Evolutionary conservation across 2,797 vertebrate genomes (phyloP).

Genomic region (Erithacus rubecula): DNA sequence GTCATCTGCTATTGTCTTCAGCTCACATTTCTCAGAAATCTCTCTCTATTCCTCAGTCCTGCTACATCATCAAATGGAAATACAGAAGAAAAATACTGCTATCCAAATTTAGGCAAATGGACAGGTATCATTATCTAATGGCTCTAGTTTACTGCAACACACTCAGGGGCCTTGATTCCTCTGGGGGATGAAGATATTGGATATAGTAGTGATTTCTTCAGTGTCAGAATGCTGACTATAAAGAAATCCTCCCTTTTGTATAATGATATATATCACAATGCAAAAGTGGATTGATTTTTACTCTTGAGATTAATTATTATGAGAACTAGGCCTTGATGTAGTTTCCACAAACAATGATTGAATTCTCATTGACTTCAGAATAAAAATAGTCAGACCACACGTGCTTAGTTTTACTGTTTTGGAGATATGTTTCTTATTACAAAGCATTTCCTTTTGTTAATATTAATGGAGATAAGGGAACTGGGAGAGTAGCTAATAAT

Average conservation of each 20-base stretch:
- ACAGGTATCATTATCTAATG: neutral
- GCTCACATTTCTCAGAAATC: neutral
- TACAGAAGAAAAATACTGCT: neutral
- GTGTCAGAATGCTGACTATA: neutral
- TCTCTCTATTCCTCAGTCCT: neutral
- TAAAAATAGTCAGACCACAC: neutral
- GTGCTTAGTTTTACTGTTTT: neutral
- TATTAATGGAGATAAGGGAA: neutral
- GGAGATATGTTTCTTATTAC: neutral
- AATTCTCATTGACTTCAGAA: neutral
- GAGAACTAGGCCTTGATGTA: neutral
- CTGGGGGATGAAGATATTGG: neutral
- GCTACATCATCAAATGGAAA: neutral
- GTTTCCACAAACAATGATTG: neutral
- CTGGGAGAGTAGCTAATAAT: neutral
- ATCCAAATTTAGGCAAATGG: neutral
- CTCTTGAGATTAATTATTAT: neutral
- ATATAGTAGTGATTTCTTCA: neutral
- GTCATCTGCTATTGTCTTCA: neutral
- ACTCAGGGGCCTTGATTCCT: neutral
- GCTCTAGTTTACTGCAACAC: neutral
- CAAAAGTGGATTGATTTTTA: neutral
- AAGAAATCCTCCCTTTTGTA: neutral
- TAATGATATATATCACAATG: neutral
- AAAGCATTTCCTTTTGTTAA: slow-evolving; percentile 3